Base-by-base conservation (phyloP, 2,797 vertebrate species). In the Epinephelus coioides region DNA sequence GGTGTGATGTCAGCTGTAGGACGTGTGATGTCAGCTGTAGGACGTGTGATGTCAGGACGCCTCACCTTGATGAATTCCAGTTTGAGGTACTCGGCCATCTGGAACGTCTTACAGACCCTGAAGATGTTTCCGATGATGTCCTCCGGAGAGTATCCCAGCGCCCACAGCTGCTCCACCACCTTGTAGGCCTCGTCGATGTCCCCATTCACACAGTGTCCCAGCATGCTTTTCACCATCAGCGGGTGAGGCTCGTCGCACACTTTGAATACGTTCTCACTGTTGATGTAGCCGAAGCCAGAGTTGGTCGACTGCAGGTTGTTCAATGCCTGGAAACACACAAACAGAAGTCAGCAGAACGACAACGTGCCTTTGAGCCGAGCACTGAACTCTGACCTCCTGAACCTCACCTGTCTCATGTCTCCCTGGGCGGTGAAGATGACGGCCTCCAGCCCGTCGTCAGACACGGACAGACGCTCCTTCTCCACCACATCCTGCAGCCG, bases 231-330 rank as follows among this genome's bases (percentile, higher is more conserved):
- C 89, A 99, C 98, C 62, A 99, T 94, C 89, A 99, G 93, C 0
- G 98, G 98, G 79, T 99, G 98, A 2, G 98, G 98, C 88, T 99
- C 98, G 0, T 99, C 98, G 21, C 98, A 99, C 19, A 99, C 98
- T 95, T 98, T 99, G 82, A 99, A 99, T 14, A 99, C 98, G 1
- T 99, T 99, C 88, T 98, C 97, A 34, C 98, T 98, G 96, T 97
- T 98, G 91, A 99, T 95, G 86, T 95, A 97, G 74, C 97, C 97
- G 76, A 99, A 99, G 73, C 98, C 98, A 0, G 97, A 94, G 93
- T 97, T 92, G 5, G 98, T 99, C 23, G 98, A 99, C 94, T 99
- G 98, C 76, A 99, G 71, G 89, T 99, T 99, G 94, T 99, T 99
- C 76, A 99, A 77, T 0, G 98, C 98, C 98, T 99, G 89, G 21